Percentiles rank a stretch among this genome's conserved stretches.
phyloP scores from a whole-genome alignment of 2,888 invertebrate species.

The Calameuta idolon region DNA sequence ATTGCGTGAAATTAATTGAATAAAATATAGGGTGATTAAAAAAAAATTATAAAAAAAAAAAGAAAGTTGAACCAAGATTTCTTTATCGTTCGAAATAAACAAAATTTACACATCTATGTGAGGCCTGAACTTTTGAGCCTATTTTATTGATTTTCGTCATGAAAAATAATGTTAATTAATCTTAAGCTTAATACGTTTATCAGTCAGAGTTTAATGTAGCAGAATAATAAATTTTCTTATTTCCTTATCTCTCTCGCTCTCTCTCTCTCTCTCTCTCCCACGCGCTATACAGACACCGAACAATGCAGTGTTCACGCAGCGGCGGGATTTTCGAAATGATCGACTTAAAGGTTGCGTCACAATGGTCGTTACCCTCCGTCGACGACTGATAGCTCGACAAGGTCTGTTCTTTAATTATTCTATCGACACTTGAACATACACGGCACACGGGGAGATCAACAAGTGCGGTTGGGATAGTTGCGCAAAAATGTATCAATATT shows the following conservation, averaged over 20 bases:
- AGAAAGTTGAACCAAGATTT: background rate
- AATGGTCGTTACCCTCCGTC: background rate
- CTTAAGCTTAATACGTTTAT: background rate
- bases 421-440: slow-evolving; percentile 30
- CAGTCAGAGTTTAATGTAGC: background rate
- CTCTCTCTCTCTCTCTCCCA: no score
- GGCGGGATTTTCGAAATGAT: background rate
- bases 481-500: background rate
- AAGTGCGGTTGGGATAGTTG: background rate
- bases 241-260: no score
- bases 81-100: background rate
- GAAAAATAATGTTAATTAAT: background rate
- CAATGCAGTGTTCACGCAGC: background rate
- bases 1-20: no score
- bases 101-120: no score
- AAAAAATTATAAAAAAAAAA: background rate
- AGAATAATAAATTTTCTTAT: background rate
- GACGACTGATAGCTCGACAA: background rate
- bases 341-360: background rate
- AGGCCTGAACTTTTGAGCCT: background rate
- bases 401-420: slow-evolving; percentile 28
- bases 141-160: no score
- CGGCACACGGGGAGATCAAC: background rate
- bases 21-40: background rate
- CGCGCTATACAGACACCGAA: no score